These are phyloP conservation scores for Scarus forsteni DNA, from an alignment of 2,797 vertebrate species.

Conservation along the genomic window DNA sequence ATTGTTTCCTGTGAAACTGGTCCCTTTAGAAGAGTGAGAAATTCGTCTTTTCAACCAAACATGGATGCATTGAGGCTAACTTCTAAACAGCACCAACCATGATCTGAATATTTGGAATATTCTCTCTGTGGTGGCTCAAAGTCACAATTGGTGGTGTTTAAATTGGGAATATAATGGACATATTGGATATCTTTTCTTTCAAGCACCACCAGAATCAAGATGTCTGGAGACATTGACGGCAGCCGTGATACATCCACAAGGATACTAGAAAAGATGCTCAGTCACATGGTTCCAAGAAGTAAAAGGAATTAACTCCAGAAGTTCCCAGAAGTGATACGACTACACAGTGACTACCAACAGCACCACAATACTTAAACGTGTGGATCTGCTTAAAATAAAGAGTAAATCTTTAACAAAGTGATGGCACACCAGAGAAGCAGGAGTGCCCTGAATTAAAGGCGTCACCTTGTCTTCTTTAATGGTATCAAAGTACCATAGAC, in stretches of 20 bases:
- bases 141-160: conserved; percentile 20
- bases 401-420: not conserved
- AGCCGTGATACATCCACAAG: conserved; percentile 7
- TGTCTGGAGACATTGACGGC: conserved; percentile 19
- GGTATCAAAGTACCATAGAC: conserved; percentile 20
- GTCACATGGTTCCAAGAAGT: conserved; percentile 27
- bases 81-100: conserved; percentile 20
- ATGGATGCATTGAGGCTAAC: conserved; percentile 37
- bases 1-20: conserved; percentile 27
- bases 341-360: conserved; percentile 22
- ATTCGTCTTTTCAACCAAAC: conserved; percentile 26
- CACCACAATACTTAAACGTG: conserved; percentile 14
- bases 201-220: conserved; percentile 20
- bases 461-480: not conserved
- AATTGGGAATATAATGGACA: conserved; percentile 30
- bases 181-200: conserved; percentile 26
- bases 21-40: conserved; percentile 26
- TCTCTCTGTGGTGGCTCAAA: conserved; percentile 21
- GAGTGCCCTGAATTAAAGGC: conserved; percentile 1
- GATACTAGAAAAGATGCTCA: conserved; percentile 10
- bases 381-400: conserved; percentile 6
- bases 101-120: conserved; percentile 34
- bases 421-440: conserved; percentile 23
- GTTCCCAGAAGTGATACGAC: conserved; percentile 12
- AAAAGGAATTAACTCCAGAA: conserved; percentile 28